A percentile compares a stretch with the other conserved stretches of the same genome.
Evolutionary conservation across 1,140 invertebrate genomes (phyloP).

Genomic region (Drosophila lacertosa): DNA sequence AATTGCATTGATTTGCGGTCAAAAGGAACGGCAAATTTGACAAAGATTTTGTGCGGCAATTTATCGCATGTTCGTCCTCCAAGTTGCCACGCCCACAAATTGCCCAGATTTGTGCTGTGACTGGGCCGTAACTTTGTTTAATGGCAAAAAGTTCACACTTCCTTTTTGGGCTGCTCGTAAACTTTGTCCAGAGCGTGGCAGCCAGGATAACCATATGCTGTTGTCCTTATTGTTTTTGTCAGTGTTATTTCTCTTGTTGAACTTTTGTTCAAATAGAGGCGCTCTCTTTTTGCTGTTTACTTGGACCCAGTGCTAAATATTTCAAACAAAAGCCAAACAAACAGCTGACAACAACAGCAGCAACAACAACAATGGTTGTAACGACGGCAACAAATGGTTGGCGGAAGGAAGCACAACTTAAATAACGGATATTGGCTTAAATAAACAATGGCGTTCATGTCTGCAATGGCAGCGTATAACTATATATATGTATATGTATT

Average conservation of each 20-base stretch:
- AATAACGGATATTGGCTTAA: constrained; percentile 82
- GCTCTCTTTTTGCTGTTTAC: constrained; percentile 63
- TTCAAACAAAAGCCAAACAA: constrained; percentile 77
- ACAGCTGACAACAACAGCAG: constrained; percentile 63
- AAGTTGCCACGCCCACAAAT: constrained; percentile 6
- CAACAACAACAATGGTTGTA: constrained; percentile 25
- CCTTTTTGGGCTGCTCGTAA: constrained; percentile 55
- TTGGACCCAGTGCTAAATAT: constrained; percentile 66
- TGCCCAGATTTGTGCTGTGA: constrained; percentile 1
- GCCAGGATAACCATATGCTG: constrained; percentile 43
- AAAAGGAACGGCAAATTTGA: constrained; percentile 56
- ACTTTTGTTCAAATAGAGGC: constrained; percentile 70
- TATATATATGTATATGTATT: neutral
- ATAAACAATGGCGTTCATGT: constrained; percentile 72
- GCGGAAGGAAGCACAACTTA: constrained; percentile 79
- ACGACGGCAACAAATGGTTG: constrained; percentile 55
- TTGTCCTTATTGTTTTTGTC: constrained; percentile 31
- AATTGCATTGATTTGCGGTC: constrained; percentile 64
- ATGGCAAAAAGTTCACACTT: constrained; percentile 76
- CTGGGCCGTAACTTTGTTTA: constrained; percentile 51
- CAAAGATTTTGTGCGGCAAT: constrained; percentile 56
- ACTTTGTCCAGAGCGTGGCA: constrained; percentile 62
- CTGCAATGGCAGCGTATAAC: constrained; percentile 19
- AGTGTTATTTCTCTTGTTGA: constrained; percentile 51
- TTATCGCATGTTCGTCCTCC: constrained; percentile 53